Evolutionary conservation across 2,113 vertebrate species (phyloP).

Genomic region (Chascanopsetta lugubris): DNA sequence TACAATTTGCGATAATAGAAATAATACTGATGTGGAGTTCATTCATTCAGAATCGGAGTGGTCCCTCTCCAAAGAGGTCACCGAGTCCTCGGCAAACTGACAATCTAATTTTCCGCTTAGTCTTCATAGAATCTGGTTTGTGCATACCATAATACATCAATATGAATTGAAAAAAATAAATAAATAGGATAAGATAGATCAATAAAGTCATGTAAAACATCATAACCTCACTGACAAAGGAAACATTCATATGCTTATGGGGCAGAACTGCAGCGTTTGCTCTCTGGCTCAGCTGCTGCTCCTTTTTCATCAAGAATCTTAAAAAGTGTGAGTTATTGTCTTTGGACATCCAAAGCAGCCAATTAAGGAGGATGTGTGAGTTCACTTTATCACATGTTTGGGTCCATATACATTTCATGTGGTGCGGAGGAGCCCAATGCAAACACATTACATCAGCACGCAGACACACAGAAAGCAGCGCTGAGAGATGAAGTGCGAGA

Average conservation of each 20-base stretch:
- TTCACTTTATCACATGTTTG: conserved; percentile 67
- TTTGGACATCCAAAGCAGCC: conserved; percentile 59
- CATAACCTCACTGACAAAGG: not conserved
- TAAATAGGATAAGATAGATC: too few species aligned
- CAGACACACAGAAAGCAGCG: conserved; percentile 21
- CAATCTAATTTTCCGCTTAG: too few species aligned
- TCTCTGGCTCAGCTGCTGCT: not conserved
- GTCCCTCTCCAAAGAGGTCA: too few species aligned
- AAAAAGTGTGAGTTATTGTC: conserved; percentile 60
- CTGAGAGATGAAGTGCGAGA: conserved; percentile 57
- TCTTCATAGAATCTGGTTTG: too few species aligned
- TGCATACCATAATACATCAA: too few species aligned
- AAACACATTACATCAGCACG: conserved; percentile 75
- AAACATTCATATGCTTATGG: not conserved
- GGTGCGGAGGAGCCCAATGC: conserved; percentile 49
- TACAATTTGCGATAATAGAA: too few species aligned
- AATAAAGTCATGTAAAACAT: too few species aligned
- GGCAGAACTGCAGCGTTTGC: not conserved
- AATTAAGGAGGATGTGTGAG: conserved; percentile 69
- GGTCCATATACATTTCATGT: conserved; percentile 65
- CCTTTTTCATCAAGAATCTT: conserved; percentile 27
- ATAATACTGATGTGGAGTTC: too few species aligned
- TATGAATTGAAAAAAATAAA: too few species aligned
- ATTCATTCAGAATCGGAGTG: too few species aligned
- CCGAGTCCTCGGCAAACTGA: too few species aligned